These are phyloP conservation scores for Pedetes capensis DNA, from an alignment of 2,113 vertebrate genomes.

Conservation along the genomic window DNA sequence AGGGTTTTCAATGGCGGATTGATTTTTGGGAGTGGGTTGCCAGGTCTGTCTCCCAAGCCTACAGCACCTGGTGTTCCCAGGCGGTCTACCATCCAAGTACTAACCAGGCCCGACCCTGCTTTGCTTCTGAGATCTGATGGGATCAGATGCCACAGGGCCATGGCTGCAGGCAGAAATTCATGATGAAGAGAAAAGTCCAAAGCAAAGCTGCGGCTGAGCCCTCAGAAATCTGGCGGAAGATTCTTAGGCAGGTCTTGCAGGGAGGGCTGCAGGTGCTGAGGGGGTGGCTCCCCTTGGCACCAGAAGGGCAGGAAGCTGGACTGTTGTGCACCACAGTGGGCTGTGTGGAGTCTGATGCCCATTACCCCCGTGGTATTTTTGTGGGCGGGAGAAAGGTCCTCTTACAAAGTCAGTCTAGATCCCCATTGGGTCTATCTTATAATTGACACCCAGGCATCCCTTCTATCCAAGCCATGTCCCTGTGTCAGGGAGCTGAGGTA, in stretches of 20 bases:
- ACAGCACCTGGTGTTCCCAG: no score
- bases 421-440: background rate
- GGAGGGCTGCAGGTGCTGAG: fast-evolving
- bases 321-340: fast-evolving
- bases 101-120: no score
- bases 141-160: no score
- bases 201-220: background rate
- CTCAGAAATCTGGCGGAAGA: background rate
- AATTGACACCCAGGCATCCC: fast-evolving
- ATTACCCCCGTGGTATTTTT: background rate
- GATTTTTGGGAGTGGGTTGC: no score
- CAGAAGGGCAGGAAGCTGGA: background rate
- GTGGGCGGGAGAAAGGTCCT: background rate
- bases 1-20: no score
- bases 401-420: background rate
- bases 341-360: fast-evolving
- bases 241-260: fast-evolving
- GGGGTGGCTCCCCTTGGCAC: no score
- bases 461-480: fast-evolving
- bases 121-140: no score
- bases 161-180: no score
- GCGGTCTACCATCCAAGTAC: no score
- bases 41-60: no score
- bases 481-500: background rate
- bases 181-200: background rate